Conservation (phyloP, 1,140 invertebrate species). For the Platyscapa corneri region DNA sequence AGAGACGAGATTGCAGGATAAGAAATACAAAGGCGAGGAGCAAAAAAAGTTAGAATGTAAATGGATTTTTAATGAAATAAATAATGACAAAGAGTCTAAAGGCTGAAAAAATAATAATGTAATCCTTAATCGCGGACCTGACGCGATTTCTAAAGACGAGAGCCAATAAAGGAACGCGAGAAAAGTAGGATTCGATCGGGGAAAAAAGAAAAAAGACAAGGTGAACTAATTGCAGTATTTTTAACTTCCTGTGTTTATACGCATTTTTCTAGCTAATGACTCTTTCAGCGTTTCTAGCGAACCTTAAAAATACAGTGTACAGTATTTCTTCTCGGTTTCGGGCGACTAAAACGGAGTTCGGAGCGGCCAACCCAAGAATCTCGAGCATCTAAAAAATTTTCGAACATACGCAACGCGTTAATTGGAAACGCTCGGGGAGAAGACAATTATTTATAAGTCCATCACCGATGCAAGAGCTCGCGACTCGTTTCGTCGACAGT, state of each 20-base stretch:
- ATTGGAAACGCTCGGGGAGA: no score
- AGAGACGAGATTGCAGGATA: neutral
- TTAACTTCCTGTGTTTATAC: constrained; percentile 4
- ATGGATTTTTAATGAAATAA: neutral
- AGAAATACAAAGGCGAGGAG: neutral
- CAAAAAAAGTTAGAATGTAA: neutral
- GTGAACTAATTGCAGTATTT: constrained; percentile 4
- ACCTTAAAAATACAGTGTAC: neutral
- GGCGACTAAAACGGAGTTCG: no score
- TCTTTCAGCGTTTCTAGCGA: neutral
- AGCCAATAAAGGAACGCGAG: neutral
- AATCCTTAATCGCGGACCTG: neutral
- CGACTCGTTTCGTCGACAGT: no score
- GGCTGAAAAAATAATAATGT: neutral
- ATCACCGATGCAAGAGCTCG: no score
- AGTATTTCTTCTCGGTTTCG: no score
- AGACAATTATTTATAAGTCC: no score
- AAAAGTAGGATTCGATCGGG: neutral
- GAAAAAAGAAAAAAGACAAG: neutral
- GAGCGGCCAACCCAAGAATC: no score
- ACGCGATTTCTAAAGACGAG: neutral
- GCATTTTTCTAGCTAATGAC: neutral
- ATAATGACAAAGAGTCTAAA: neutral
- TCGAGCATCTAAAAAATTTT: no score
- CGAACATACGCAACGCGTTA: no score